Evolutionary conservation across 2,113 vertebrate species (phyloP).

Genomic region (Elephas maximus): DNA sequence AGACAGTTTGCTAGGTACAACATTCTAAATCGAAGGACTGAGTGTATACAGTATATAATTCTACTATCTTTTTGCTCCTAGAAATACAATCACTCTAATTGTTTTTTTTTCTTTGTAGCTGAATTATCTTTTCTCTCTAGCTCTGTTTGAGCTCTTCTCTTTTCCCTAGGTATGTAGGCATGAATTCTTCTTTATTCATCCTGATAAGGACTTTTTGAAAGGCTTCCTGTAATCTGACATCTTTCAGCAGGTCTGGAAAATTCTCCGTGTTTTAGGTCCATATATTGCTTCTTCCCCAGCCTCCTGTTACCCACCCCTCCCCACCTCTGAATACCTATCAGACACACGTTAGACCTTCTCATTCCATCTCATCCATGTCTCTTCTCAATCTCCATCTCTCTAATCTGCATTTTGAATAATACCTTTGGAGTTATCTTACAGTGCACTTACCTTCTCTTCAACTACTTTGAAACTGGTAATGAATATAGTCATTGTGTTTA

Average conservation of each 20-base stretch:
- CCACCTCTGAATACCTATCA: background rate
- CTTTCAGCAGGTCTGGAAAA: conserved; percentile 15
- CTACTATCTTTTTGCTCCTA: background rate
- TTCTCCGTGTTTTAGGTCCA: background rate
- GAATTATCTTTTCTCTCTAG: background rate
- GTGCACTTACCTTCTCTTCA: background rate
- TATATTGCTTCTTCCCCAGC: background rate
- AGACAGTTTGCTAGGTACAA: background rate
- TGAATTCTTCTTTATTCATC: background rate
- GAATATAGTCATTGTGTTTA: background rate
- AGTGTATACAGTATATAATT: background rate
- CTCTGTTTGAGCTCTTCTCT: background rate
- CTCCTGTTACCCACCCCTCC: background rate
- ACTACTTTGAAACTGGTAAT: background rate
- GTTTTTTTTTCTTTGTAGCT: background rate
- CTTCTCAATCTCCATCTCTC: background rate
- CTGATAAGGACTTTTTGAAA: background rate
- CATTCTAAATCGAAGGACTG: background rate
- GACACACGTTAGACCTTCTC: background rate
- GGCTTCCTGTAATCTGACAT: background rate
- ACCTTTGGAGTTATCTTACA: background rate
- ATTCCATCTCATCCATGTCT: background rate
- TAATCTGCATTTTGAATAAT: background rate
- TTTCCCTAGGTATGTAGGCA: background rate
- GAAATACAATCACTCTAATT: background rate